phyloP scores from a whole-genome alignment of 2,113 vertebrate species.

The Excalfactoria chinensis region DNA sequence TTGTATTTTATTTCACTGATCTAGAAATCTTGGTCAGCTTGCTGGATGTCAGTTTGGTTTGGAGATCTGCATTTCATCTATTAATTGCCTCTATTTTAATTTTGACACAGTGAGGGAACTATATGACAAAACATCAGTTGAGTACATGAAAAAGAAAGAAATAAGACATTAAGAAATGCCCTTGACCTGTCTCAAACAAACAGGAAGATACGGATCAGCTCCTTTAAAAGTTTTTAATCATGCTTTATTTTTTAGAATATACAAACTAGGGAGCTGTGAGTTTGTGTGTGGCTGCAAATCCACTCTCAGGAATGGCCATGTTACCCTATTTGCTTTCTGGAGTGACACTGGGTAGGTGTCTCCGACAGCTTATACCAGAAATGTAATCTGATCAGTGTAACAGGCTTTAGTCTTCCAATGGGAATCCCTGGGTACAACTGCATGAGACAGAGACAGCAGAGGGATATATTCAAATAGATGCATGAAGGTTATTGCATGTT shows the following conservation, averaged over 20 bases:
- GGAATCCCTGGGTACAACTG: constrained; percentile 13
- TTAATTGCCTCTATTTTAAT: neutral
- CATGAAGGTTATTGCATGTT: constrained; percentile 39
- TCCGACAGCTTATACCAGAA: neutral
- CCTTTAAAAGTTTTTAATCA: neutral
- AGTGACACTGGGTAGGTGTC: neutral
- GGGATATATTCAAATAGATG: constrained; percentile 67
- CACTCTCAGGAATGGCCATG: fast-evolving
- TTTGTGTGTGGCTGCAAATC: neutral
- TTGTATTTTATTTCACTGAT: neutral
- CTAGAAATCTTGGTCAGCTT: neutral
- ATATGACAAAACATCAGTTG: neutral
- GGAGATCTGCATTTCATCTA: neutral
- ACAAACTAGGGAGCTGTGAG: neutral
- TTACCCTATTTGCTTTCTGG: neutral
- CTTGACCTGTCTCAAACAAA: neutral
- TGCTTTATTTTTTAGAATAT: neutral
- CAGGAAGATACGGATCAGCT: neutral
- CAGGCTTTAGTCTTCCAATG: constrained; percentile 17
- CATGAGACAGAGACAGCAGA: constrained; percentile 43
- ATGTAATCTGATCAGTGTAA: neutral
- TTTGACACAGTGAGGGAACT: neutral
- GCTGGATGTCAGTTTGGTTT: neutral
- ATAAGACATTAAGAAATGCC: neutral
- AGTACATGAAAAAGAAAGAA: neutral